Evolutionary conservation across 2,888 invertebrate genomes (phyloP), one percentile per base, ranked within the genome.

Genomic region (Cylloceria caligata): DNA sequence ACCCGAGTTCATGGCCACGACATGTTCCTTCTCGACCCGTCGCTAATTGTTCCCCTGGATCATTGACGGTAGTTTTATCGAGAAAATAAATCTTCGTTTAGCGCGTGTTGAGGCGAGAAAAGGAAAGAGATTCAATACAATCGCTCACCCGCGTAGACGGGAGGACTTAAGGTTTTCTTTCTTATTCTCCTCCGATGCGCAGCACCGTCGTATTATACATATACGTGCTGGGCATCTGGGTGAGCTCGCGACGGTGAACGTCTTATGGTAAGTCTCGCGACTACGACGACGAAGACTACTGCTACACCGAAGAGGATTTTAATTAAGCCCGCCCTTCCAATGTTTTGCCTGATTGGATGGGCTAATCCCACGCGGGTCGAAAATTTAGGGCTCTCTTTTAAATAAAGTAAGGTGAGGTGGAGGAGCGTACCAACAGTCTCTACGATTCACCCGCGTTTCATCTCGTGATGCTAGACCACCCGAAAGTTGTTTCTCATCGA

Each of bases 301-400:
- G 86, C 81, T 84, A 73, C 83, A 85, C 85, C 88, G 87, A 87
- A 88, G 89, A 88, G 90, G 91, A 91, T 92, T 92, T 92, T 92
- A 92, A 92, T 92, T 92, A 92, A 92, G 90, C 88, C 92, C 92
- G 92, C 92, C 92, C 90, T 90, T 92, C 90, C 91, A 90, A 87
- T 92, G 92, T 92, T 91, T 88, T 89, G 89, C 89, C 87, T 89
- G 92, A 92, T 92, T 92, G 91, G 91, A 88, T 84, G 88, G 90
- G 89, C 86, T 87, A 86, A 91, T 91, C 88, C 89, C 84, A 83
- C 69, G 78, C 81, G 69, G 77, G 75, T 88, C 87, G 86, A 88
- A 89, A 91, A 90, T 91, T 91, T 89, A 89, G 89, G 89, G 88
- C 55, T 42, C 71, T 42, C 77, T 65, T 55, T 76, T 72, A 34